phyloP scores from a whole-genome alignment of 2,888 invertebrate species.

The Scaptomyza reducta region DNA sequence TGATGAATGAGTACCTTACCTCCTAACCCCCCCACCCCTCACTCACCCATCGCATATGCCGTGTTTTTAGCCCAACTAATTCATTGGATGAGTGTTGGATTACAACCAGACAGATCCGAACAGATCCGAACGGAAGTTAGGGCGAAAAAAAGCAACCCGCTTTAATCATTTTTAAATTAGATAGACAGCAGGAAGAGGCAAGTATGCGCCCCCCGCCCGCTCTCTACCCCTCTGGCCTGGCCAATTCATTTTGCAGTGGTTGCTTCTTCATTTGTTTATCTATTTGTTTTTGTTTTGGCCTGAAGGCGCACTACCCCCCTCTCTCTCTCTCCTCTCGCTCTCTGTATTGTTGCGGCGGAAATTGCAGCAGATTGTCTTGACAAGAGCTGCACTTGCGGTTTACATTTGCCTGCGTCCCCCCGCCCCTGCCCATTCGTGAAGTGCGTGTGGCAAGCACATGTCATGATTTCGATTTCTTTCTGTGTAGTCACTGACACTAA shows the following conservation, averaged over 20 bases:
- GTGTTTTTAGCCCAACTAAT: constrained; percentile 70
- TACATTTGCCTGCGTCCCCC: constrained; percentile 10
- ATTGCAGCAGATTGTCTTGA: constrained; percentile 78
- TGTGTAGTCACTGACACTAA: constrained; percentile 50
- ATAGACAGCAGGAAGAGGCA: constrained; percentile 37
- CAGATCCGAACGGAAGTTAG: neutral
- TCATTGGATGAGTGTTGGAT: constrained; percentile 81
- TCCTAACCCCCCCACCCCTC: neutral
- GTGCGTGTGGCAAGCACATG: constrained; percentile 60
- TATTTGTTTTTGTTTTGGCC: constrained; percentile 64
- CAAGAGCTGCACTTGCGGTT: constrained; percentile 63
- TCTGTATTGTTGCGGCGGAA: too few relatives aligned
- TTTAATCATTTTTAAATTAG: constrained; percentile 82
- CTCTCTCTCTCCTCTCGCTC: too few relatives aligned
- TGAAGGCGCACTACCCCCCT: constrained; percentile 12
- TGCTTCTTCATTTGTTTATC: constrained; percentile 68
- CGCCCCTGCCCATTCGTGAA: constrained; percentile 11
- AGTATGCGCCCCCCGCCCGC: constrained; percentile 46
- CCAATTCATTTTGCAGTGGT: constrained; percentile 48
- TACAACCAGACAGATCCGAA: constrained; percentile 50
- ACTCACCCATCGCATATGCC: constrained; percentile 67
- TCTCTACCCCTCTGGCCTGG: constrained; percentile 2
- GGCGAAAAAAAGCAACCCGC: constrained; percentile 46
- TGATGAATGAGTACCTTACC: constrained; percentile 64
- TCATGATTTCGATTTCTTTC: constrained; percentile 47